A percentile compares a stretch with the other conserved stretches of the same genome.
Evolutionary conservation across 2,113 vertebrate genomes (phyloP).

Genomic region (Eurystomus gularis): DNA sequence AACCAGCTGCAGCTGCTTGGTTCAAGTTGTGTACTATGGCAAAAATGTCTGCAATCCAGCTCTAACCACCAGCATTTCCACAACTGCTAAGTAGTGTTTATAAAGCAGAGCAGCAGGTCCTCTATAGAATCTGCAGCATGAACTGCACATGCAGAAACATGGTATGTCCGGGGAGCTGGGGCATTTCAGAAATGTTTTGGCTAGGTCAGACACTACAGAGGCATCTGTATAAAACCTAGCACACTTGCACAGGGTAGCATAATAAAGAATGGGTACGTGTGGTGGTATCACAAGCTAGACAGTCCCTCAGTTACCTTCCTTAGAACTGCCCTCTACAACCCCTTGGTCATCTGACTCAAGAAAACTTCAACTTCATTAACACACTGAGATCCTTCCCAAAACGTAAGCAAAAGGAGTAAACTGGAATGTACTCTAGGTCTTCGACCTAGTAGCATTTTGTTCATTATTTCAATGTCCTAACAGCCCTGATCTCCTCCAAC

Average conservation of each 20-base stretch:
- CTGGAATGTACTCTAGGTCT: background rate
- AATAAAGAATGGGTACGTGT: background rate
- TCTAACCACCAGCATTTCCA: background rate
- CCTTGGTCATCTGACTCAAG: background rate
- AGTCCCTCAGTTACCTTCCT: background rate
- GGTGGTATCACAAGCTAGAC: background rate
- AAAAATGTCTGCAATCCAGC: conserved; percentile 12
- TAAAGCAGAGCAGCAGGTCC: background rate
- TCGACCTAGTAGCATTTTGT: background rate
- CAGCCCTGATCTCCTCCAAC: background rate
- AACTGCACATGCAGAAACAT: background rate
- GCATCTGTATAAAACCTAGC: background rate
- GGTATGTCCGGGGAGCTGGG: background rate
- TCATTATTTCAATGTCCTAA: background rate
- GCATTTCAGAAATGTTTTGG: conserved; percentile 2
- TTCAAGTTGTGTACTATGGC: background rate
- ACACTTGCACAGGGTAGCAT: background rate
- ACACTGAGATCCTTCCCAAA: background rate
- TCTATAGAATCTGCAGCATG: background rate
- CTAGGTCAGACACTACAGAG: background rate
- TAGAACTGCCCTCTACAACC: fast-evolving
- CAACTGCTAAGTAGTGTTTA: background rate
- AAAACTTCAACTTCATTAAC: background rate
- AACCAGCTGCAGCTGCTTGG: conserved; percentile 25
- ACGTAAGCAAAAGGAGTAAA: background rate